phyloP scores from a whole-genome alignment of 1,140 invertebrate species.

The Dreissena polymorpha region DNA sequence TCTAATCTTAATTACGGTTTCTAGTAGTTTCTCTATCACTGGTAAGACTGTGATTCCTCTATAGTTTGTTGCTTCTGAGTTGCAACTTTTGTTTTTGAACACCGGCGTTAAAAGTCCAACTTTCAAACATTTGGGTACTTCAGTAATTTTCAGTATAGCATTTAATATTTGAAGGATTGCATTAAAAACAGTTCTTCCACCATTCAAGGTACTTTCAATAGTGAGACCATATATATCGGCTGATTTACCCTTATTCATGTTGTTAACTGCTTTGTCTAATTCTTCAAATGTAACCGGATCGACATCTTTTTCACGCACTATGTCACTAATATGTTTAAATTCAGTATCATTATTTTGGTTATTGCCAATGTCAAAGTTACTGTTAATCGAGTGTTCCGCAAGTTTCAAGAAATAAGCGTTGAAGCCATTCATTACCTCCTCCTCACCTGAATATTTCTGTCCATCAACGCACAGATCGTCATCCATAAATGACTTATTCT shows the following conservation, averaged over 20 bases:
- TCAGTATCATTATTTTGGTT: not conserved
- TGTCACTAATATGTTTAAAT: not conserved
- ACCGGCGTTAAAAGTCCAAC: slow-evolving; percentile 30
- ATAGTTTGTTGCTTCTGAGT: slow-evolving; percentile 13
- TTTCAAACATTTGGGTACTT: slow-evolving; percentile 5
- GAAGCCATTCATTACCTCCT: not conserved
- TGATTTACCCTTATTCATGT: slow-evolving; percentile 2
- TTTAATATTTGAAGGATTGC: not conserved
- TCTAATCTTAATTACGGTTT: slow-evolving; percentile 6
- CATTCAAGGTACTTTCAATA: slow-evolving; percentile 1
- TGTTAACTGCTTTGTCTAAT: not conserved
- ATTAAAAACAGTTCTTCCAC: not conserved
- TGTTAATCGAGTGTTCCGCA: not conserved
- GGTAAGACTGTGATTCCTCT: slow-evolving; percentile 29
- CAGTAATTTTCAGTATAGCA: not conserved
- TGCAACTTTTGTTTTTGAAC: slow-evolving; percentile 31
- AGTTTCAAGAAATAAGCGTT: not conserved
- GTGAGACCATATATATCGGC: not conserved
- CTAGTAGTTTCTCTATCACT: slow-evolving; percentile 10
- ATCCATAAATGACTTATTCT: not conserved
- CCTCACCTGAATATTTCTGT: not conserved
- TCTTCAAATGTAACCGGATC: not conserved
- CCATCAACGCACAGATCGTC: not conserved
- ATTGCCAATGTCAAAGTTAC: not conserved
- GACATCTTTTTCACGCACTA: not conserved